These are phyloP conservation scores for Gandaritis pyraliata DNA, from an alignment of 2,888 invertebrate genomes.

Conservation along the genomic window DNA sequence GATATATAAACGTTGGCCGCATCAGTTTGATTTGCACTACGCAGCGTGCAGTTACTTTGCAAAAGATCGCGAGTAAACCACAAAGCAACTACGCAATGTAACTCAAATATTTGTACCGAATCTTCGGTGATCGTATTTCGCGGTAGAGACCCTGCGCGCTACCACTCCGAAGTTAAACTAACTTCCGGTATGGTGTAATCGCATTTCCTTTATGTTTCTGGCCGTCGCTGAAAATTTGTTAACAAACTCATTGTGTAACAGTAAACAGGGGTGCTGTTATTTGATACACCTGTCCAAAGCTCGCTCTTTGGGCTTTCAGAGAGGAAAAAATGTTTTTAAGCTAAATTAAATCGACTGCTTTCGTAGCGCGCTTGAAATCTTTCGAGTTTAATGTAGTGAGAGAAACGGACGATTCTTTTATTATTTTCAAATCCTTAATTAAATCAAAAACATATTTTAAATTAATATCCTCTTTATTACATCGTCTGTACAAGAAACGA, in stretches of 20 bases:
- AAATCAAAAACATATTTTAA: neutral
- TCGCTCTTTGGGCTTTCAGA: neutral
- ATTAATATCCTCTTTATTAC: conserved; percentile 25
- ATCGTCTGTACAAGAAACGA: conserved; percentile 13
- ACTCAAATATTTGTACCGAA: no score
- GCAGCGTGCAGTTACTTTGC: no score
- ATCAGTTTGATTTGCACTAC: no score
- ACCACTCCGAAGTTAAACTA: conserved; percentile 69
- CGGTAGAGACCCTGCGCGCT: conserved; percentile 38
- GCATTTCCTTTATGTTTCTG: conserved; percentile 72
- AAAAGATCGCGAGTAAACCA: no score
- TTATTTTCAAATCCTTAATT: neutral
- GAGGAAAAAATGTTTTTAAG: conserved; percentile 4
- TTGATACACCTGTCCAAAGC: conserved; percentile 23
- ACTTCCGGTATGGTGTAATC: conserved; percentile 75
- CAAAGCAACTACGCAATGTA: no score
- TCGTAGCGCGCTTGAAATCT: neutral
- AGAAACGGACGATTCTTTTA: neutral
- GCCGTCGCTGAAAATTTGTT: conserved; percentile 62
- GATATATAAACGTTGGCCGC: no score
- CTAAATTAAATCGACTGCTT: neutral
- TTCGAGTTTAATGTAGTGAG: neutral
- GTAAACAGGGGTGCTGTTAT: conserved; percentile 38
- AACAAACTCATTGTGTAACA: conserved; percentile 50
- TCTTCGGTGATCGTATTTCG: no score